Evolutionary conservation across 64 coral and sea anemone genomes (phyloP), one percentile per base, ranked within the genome.

Genomic region (Astreopora myriophthalma): DNA sequence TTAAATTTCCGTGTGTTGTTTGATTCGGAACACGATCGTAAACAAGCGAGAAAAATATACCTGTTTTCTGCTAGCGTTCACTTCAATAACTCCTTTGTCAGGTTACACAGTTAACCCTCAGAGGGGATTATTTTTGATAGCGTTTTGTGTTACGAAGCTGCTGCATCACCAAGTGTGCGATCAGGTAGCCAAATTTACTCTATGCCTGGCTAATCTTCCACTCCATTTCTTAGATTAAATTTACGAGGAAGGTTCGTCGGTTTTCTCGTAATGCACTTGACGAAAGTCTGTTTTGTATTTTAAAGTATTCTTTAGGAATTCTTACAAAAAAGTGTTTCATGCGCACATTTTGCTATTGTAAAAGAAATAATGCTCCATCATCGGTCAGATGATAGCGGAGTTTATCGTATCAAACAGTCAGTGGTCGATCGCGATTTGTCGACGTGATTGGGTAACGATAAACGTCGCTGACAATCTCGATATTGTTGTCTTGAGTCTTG

Each of bases 331-430:
- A 19, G 10, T 66, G 29, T 32, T 84, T 84, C 52, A 36, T 24
- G 35, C 16, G 66, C 25, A 64, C 61, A 85, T 42, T 67, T 85
- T 71, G 37, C 31, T 17, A 64, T n/a, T 64, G 61, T 64, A 28
- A 64, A 64, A 64, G 3, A 64, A n/a, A 73, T 6, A 16, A 16
- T 35, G 13, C 31, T 9, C 34, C 34, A 22, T 73, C 31, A 73
- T 67, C 52, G 86, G 55, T 80, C 28, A 83, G 33, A 63, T 83
- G 79, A 83, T 83, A 38, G 33, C 79, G 49, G 20, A 64, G 79
- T 83, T 83, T 83, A 83, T 83, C 85, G 94, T 96, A 86, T 97
- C 92, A 78, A 38, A 22, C 91, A 90, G 76, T 82, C 87, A 71
- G 73, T 16, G 71, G 27, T 81, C 48, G 86, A 93, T 93, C 90